Conservation (phyloP, 2,113 vertebrate species). For the Serinus canaria region DNA sequence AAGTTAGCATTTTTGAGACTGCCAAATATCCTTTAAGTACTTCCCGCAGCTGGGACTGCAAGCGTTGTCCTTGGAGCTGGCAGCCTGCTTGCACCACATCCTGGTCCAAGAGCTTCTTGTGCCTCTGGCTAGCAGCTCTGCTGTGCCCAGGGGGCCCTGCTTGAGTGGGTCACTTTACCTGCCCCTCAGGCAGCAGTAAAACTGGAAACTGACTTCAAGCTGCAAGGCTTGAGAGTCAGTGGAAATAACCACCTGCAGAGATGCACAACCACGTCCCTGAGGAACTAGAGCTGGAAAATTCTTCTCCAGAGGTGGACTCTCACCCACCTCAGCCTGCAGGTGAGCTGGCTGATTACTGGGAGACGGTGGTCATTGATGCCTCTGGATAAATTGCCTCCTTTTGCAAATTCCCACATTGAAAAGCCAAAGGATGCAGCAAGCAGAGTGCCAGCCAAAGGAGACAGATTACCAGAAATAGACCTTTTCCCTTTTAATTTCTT, state of each 20-base stretch:
- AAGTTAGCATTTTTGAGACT: background rate
- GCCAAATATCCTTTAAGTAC: background rate
- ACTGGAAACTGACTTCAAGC: background rate
- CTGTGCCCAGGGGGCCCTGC: fast-evolving
- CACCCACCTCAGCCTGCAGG: background rate
- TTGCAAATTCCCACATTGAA: background rate
- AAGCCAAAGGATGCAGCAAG: background rate
- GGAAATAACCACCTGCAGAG: background rate
- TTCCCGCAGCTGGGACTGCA: background rate
- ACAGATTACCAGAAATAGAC: background rate
- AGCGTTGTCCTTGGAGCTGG: background rate
- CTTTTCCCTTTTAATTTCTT: background rate
- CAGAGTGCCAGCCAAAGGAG: background rate
- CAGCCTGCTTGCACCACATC: background rate
- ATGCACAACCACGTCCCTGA: fast-evolving
- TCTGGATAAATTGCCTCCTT: background rate
- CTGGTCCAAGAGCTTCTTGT: background rate
- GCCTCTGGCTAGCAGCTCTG: background rate
- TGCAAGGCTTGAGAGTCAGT: background rate
- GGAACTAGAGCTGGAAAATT: background rate
- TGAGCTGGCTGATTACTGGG: background rate
- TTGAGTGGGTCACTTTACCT: fast-evolving
- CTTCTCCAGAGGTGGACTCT: background rate
- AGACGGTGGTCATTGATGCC: fast-evolving
- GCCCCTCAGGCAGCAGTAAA: background rate